Percentiles rank a stretch among this genome's conserved stretches.
Evolutionary conservation across 1,140 invertebrate species (phyloP).

Genomic region (Drosophila tropicalis): DNA sequence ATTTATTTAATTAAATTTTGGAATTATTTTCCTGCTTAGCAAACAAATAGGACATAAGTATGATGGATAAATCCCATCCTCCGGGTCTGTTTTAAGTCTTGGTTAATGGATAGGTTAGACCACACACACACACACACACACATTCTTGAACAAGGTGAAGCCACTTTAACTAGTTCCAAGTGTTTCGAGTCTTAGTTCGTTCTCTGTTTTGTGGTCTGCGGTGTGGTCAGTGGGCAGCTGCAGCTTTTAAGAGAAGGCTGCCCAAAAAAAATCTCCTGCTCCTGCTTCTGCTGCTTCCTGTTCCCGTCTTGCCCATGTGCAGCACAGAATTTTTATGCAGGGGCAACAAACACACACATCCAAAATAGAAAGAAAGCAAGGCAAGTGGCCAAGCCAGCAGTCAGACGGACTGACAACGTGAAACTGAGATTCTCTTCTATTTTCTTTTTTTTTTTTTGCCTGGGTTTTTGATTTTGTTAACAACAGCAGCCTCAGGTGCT

Average conservation of each 20-base stretch:
- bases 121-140: slow-evolving; percentile 3
- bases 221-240: slow-evolving; percentile 34
- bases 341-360: slow-evolving; percentile 4
- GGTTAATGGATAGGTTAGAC: slow-evolving; percentile 9
- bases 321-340: slow-evolving; percentile 58
- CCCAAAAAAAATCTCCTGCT: slow-evolving; percentile 30
- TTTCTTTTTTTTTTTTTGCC: slow-evolving; percentile 9
- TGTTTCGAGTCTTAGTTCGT: slow-evolving; percentile 10
- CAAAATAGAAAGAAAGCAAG: slow-evolving; percentile 8
- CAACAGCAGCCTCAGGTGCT: slow-evolving; percentile 9
- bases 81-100: background rate
- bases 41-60: background rate
- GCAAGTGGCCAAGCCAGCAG: slow-evolving; percentile 4
- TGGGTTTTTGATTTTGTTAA: slow-evolving; percentile 12
- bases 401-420: slow-evolving; percentile 1
- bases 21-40: background rate
- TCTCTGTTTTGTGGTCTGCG: slow-evolving; percentile 37
- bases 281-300: slow-evolving; percentile 3
- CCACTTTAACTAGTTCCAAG: slow-evolving; percentile 6
- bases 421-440: slow-evolving; percentile 37
- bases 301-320: slow-evolving; percentile 34
- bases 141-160: slow-evolving; percentile 7
- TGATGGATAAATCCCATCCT: background rate
- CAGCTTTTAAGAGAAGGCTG: slow-evolving; percentile 50
- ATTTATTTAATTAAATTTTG: slow-evolving; percentile 12